Percentiles rank a stretch among this genome's conserved stretches.
These are phyloP conservation scores for Noctilio leporinus DNA, from an alignment of 2,113 vertebrate species.

Conservation along the genomic window DNA sequence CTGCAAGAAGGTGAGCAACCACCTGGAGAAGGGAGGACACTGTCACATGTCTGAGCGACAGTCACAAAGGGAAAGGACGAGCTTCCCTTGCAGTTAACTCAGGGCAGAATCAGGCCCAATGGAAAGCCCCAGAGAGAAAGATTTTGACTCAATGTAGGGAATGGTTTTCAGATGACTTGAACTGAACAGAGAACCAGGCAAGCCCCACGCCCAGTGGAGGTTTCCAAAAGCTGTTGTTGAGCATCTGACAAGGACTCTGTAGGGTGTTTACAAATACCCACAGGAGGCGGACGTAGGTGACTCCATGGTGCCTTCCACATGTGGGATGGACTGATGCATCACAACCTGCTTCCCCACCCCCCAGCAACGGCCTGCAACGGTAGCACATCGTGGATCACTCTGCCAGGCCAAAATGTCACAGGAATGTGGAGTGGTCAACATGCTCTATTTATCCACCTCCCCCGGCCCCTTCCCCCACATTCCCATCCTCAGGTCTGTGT, in stretches of 20 bases:
- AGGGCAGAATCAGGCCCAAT: accelerated
- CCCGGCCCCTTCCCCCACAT: neutral
- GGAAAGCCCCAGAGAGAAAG: neutral
- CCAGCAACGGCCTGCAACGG: neutral
- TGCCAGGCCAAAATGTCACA: neutral
- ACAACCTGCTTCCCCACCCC: accelerated
- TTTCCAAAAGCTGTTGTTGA: neutral
- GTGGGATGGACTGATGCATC: neutral
- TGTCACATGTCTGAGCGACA: accelerated
- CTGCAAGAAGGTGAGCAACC: neutral
- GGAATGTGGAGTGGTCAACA: neutral
- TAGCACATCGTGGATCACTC: neutral
- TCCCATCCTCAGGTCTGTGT: neutral
- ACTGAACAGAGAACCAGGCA: too few species aligned
- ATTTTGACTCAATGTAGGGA: neutral
- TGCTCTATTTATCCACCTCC: accelerated
- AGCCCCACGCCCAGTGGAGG: neutral
- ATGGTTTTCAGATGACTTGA: neutral
- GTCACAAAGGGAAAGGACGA: neutral
- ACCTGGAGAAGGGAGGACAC: neutral
- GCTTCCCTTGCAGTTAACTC: accelerated
- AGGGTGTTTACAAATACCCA: neutral
- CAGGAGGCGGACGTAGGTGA: accelerated
- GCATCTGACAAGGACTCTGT: neutral
- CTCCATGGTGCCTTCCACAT: neutral